phyloP scores from a whole-genome alignment of 2,113 vertebrate species.

The Pseudois nayaur region DNA sequence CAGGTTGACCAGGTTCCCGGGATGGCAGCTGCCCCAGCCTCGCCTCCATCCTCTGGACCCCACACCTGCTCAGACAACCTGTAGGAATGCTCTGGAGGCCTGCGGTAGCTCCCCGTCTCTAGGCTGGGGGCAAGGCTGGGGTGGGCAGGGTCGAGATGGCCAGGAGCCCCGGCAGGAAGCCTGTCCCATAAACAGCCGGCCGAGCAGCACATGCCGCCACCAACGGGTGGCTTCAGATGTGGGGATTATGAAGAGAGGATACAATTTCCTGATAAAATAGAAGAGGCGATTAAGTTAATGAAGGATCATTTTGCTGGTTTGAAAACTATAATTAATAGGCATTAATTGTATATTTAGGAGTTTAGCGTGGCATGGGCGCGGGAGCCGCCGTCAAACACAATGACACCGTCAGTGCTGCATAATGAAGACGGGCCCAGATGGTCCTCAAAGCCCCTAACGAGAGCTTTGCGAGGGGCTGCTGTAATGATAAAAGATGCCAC shows the following conservation, averaged over 20 bases:
- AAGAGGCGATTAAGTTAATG: constrained; percentile 82
- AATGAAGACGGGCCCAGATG: constrained; percentile 81
- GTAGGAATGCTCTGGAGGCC: constrained; percentile 15
- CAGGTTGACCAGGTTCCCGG: constrained; percentile 41
- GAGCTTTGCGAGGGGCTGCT: constrained; percentile 68
- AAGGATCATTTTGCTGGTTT: constrained; percentile 80
- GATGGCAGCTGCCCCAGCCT: constrained; percentile 22
- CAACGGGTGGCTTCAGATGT: constrained; percentile 65
- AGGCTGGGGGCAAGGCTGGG: fast-evolving
- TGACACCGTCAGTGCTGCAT: constrained; percentile 65
- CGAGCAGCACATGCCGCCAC: constrained; percentile 44
- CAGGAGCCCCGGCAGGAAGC: constrained; percentile 57
- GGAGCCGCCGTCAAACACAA: constrained; percentile 70
- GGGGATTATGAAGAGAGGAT: constrained; percentile 73
- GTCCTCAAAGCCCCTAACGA: constrained; percentile 72
- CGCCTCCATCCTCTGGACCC: neutral
- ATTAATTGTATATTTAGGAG: constrained; percentile 83
- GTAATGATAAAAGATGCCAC: constrained; percentile 80
- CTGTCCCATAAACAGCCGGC: constrained; percentile 62
- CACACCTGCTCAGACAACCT: constrained; percentile 48
- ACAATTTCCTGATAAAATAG: constrained; percentile 80
- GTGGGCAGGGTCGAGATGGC: constrained; percentile 25
- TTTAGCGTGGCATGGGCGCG: constrained; percentile 61
- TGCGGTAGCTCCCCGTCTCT: constrained; percentile 30
- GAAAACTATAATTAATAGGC: constrained; percentile 83